Percentiles rank a stretch among this genome's conserved stretches.
phyloP scores from a whole-genome alignment of 2,113 vertebrate genomes.

The Vidua chalybeata region DNA sequence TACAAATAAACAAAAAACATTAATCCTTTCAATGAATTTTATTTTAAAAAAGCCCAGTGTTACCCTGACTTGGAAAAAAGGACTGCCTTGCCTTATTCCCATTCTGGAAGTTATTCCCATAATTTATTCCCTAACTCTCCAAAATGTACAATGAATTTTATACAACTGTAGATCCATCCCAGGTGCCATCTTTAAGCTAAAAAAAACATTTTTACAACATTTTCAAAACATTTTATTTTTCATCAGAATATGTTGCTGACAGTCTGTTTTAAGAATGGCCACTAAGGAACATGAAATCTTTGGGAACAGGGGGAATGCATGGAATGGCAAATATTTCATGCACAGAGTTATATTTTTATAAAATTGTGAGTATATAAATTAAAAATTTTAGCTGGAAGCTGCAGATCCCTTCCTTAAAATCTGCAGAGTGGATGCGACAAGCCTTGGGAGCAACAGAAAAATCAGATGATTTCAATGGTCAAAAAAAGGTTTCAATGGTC shows the following conservation, averaged over 20 bases:
- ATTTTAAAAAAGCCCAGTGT: background rate
- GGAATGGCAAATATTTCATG: background rate
- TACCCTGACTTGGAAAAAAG: background rate
- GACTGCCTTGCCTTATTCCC: background rate
- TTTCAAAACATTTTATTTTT: background rate
- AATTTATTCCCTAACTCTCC: background rate
- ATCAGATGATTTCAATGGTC: no score
- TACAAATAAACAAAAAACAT: background rate
- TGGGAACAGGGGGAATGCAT: background rate
- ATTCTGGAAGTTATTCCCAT: background rate
- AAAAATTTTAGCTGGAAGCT: background rate
- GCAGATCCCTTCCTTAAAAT: background rate
- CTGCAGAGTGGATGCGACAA: background rate
- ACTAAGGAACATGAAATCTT: background rate
- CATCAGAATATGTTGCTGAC: background rate
- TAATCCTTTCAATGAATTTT: background rate
- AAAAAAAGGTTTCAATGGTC: no score
- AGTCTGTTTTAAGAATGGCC: fast-evolving
- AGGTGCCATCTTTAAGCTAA: background rate
- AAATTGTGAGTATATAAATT: background rate
- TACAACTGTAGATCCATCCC: fast-evolving
- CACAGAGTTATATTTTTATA: background rate
- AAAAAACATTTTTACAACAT: background rate
- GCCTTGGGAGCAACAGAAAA: no score
- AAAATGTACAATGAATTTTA: background rate